Evolutionary conservation across 23 tunicate genomes (phyloP), one percentile per base, ranked within the genome.

Genomic region (Phallusia fumigata): DNA sequence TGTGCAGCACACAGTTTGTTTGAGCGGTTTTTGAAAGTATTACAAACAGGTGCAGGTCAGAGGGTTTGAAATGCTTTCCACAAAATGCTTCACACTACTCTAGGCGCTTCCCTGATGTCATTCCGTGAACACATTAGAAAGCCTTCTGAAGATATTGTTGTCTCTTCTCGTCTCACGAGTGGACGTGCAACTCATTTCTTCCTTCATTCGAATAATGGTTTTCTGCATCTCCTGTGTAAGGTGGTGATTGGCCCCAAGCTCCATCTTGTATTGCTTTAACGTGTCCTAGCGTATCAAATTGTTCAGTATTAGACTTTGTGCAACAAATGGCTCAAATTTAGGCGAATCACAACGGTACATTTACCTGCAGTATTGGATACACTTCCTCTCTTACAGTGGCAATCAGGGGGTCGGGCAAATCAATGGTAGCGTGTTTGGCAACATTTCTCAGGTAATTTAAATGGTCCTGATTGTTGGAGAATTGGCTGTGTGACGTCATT

Each of bases 181-280:
- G 0, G 76, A 18, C 26, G 76, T 44, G 8, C 34, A 53, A 22
- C 32, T 0, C 21, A 80, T 65, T 65, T 87, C 74, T 32, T 92
- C 90, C 12, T 76, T 53, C 82, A 92, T 30, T 11, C 51, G 44
- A 30, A 72, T 79, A 16, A 92, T 83, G 47, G 74, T 79, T 31
- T 30, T 76, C 84, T 92, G 88, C 86, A 92, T 80, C 75, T 92
- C 97, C 13, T 77, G 79, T 31, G 97, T 92, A 0, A 92, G 85
- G 18, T 64, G 86, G 52, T 92, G 97, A 64, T 80, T 83, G 5
- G 79, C 82, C 52, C 97, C 97, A 49, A 92, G 85, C 15, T 92
- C 97, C 35, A 84, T 73, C 47, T 74, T 80, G 79, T 92, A 92
- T 28, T 92, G 97, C 76, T 92, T 92, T 36, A 87, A 31, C 18